A percentile compares a stretch with the other conserved stretches of the same genome.
Conservation (phyloP, 2,797 vertebrate species). For the Phoxinus dragarum region DNA sequence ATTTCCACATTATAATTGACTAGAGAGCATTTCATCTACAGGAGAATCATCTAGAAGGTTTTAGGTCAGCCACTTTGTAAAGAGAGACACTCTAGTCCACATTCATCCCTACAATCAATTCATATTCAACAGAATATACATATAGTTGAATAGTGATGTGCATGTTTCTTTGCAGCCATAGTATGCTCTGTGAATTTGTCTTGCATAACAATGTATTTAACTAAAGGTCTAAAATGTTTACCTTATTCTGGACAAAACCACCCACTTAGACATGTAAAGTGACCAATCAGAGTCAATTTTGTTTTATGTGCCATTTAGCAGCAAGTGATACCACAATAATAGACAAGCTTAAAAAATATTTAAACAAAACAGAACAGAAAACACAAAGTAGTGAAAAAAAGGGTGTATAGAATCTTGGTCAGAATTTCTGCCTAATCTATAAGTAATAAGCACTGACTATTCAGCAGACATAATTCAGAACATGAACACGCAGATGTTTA, state of each 20-base stretch:
- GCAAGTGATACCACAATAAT: background rate
- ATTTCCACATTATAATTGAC: conserved; percentile 4
- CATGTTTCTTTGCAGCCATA: background rate
- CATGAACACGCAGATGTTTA: background rate
- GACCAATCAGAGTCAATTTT: too few species aligned
- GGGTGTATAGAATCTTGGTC: background rate
- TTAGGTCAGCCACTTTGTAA: background rate
- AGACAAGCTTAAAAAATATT: background rate
- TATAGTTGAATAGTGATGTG: background rate
- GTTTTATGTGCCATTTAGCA: background rate
- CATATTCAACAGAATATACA: background rate
- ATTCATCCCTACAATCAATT: background rate
- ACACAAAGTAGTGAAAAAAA: background rate
- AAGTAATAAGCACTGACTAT: background rate
- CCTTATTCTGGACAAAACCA: background rate
- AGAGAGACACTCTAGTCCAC: background rate
- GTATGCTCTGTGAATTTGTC: too few species aligned
- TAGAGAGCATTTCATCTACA: background rate
- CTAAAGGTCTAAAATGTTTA: background rate
- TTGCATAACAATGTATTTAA: background rate
- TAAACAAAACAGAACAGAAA: background rate
- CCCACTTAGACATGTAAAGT: background rate
- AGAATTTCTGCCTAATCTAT: background rate
- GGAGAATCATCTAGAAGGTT: background rate
- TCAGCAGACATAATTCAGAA: background rate